phyloP scores from a whole-genome alignment of 2,888 invertebrate species.

The Macroteleia sp. region DNA sequence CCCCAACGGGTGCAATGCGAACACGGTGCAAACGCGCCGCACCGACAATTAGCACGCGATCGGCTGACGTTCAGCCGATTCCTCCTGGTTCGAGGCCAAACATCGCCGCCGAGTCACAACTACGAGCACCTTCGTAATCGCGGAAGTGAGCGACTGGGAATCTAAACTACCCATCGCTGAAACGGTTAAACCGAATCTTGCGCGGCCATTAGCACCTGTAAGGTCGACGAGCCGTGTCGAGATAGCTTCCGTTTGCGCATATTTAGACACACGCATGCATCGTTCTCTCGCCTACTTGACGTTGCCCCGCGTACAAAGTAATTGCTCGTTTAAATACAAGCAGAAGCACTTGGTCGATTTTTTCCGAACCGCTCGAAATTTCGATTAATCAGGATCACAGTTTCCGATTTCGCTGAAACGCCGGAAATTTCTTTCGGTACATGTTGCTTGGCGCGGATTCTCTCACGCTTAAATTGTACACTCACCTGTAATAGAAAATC shows the following conservation, averaged over 20 bases:
- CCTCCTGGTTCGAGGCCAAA: conserved; percentile 40
- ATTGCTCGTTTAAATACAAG: conserved; percentile 35
- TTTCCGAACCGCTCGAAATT: conserved; percentile 16
- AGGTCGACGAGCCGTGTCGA: conserved; percentile 59
- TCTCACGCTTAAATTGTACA: too few species aligned
- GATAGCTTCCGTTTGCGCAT: conserved; percentile 60
- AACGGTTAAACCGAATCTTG: conserved; percentile 63
- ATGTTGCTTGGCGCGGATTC: too few species aligned
- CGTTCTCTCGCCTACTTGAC: too few species aligned
- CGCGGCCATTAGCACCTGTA: conserved; percentile 60
- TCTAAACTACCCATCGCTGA: conserved; percentile 65
- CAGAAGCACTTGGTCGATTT: conserved; percentile 6
- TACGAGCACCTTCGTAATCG: conserved; percentile 56
- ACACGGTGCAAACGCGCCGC: conserved; percentile 56
- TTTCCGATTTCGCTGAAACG: background rate
- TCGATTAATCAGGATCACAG: background rate
- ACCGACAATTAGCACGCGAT: conserved; percentile 68
- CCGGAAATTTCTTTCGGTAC: too few species aligned
- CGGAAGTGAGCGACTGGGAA: conserved; percentile 59
- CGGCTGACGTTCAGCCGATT: conserved; percentile 63
- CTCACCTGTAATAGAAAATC: too few species aligned
- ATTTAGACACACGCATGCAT: conserved; percentile 45
- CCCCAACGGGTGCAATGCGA: conserved; percentile 49
- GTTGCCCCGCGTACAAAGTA: too few species aligned
- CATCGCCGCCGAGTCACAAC: conserved; percentile 37